A percentile compares a stretch with the other conserved stretches of the same genome.
Evolutionary conservation across 2,113 vertebrate species (phyloP).

Genomic region (Monarcha castaneiventris): DNA sequence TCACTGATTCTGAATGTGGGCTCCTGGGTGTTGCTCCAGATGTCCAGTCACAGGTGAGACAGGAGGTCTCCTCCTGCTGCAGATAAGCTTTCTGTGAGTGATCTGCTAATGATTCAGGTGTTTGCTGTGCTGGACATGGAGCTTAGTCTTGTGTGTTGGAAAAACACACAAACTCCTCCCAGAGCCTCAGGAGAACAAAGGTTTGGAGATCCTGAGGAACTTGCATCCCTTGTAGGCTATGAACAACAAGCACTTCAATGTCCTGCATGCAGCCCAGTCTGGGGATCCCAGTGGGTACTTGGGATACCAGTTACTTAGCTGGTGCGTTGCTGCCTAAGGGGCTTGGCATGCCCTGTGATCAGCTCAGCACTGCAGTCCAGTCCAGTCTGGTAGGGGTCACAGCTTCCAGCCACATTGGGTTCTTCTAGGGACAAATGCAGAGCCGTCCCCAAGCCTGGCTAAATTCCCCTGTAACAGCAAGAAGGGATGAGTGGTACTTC

Average conservation of each 20-base stretch:
- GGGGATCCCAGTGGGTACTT: background rate
- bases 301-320: background rate
- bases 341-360: background rate
- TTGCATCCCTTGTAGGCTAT: background rate
- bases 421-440: background rate
- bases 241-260: background rate
- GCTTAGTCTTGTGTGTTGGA: background rate
- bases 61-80: background rate
- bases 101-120: background rate
- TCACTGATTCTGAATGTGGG: background rate
- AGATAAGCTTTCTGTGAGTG: background rate
- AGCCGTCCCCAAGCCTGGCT: background rate
- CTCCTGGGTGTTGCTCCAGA: background rate
- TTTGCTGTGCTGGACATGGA: background rate
- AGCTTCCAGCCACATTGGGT: background rate
- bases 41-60: background rate
- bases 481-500: background rate
- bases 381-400: background rate
- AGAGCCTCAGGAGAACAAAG: background rate
- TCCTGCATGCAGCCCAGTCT: background rate
- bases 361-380: background rate
- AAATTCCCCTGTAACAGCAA: background rate
- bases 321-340: background rate
- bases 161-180: background rate
- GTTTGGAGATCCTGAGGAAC: background rate